Percentiles rank a stretch among this genome's conserved stretches.
Conservation (phyloP, 2,113 vertebrate genomes). For the Mungos mungo region DNA sequence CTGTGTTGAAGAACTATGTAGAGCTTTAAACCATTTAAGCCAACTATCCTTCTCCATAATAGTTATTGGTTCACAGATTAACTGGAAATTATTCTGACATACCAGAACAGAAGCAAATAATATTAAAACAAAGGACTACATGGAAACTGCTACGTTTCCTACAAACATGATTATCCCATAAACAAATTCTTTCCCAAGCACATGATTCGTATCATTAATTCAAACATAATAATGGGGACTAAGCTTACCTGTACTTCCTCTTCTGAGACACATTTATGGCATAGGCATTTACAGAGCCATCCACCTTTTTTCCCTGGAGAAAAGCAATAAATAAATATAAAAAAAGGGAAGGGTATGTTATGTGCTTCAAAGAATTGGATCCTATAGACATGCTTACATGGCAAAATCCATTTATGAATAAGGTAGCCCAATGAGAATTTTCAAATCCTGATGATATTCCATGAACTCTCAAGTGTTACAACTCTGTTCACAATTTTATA, state of each 20-base stretch:
- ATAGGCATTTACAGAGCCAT: constrained; percentile 92
- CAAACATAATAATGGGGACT: background rate
- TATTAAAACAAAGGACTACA: background rate
- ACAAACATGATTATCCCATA: background rate
- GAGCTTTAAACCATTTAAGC: constrained; percentile 2
- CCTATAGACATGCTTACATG: background rate
- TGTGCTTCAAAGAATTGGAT: background rate
- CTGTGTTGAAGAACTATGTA: constrained; percentile 2
- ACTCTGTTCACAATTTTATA: constrained; percentile 23
- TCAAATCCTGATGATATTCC: background rate
- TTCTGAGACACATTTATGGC: constrained; percentile 97
- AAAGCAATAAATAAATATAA: constrained; percentile 59
- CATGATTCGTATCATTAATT: background rate
- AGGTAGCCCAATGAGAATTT: background rate
- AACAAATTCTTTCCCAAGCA: background rate
- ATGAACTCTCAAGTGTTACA: background rate
- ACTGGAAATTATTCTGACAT: background rate
- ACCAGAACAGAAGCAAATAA: constrained; percentile 27
- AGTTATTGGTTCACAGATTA: background rate
- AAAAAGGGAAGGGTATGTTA: constrained; percentile 9
- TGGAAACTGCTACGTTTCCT: background rate
- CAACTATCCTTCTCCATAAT: background rate
- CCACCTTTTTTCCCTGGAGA: constrained; percentile 92
- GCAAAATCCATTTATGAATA: constrained; percentile 39
- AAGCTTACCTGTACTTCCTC: constrained; percentile 95